These are phyloP conservation scores for Amblyornis subalaris DNA, from an alignment of 2,113 vertebrate species.

Conservation along the genomic window DNA sequence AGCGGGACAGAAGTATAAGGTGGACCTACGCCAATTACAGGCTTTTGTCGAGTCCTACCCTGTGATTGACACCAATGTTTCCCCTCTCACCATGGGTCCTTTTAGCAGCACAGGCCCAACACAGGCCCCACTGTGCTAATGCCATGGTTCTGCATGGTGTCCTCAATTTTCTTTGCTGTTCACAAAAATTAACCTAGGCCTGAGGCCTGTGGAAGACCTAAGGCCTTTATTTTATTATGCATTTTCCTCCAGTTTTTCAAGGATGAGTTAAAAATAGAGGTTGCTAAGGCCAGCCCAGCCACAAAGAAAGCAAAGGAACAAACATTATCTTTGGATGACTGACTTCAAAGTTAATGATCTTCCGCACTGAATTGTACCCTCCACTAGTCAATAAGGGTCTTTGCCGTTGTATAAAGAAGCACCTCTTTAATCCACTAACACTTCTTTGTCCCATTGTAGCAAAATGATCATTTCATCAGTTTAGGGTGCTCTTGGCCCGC, in stretches of 20 bases:
- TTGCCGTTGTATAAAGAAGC: constrained; percentile 75
- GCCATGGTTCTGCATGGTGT: constrained; percentile 74
- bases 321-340: constrained; percentile 84
- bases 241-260: constrained; percentile 71
- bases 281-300: constrained; percentile 75
- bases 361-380: constrained; percentile 78
- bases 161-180: constrained; percentile 79
- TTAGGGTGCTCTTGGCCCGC: constrained; percentile 72
- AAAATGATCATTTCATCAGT: constrained; percentile 87
- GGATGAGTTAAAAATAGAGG: constrained; percentile 79
- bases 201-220: constrained; percentile 70
- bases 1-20: constrained; percentile 83
- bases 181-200: constrained; percentile 77
- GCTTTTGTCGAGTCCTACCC: constrained; percentile 76
- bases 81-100: constrained; percentile 84
- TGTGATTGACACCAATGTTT: constrained; percentile 87
- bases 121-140: constrained; percentile 83
- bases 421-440: constrained; percentile 83
- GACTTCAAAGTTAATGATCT: constrained; percentile 88
- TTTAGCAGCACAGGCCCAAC: constrained; percentile 80
- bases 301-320: constrained; percentile 80
- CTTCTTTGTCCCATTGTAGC: constrained; percentile 82
- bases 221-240: constrained; percentile 74
- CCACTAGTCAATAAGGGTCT: constrained; percentile 77
- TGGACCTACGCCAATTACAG: constrained; percentile 87